Conservation (phyloP, 2,113 vertebrate genomes). For the Dipodomys merriami region DNA sequence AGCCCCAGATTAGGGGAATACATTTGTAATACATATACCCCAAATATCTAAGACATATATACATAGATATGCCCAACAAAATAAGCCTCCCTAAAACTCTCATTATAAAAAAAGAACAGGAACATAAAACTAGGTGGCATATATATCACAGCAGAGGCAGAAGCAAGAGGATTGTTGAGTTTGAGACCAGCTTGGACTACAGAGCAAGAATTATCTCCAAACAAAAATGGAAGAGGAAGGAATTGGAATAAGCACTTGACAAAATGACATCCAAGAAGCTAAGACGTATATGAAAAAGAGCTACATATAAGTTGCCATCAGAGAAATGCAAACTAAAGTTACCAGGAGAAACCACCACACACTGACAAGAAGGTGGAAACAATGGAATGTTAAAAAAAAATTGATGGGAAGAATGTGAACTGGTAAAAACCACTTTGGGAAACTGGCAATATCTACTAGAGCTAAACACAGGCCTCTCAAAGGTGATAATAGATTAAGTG, state of each 20-base stretch:
- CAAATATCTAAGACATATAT: neutral
- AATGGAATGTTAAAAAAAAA: neutral
- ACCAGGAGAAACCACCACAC: neutral
- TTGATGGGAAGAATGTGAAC: neutral
- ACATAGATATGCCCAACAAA: neutral
- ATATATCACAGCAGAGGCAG: neutral
- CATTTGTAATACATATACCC: neutral
- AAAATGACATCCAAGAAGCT: neutral
- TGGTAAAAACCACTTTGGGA: neutral
- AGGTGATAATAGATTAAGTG: neutral
- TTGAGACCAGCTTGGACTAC: neutral
- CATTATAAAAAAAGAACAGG: neutral
- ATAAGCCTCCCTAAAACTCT: neutral
- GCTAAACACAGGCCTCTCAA: neutral
- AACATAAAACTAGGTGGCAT: neutral
- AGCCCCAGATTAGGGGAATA: neutral
- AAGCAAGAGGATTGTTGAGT: neutral
- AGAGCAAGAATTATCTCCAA: neutral
- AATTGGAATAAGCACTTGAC: neutral
- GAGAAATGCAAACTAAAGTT: slow-evolving; percentile 11
- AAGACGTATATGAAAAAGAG: neutral
- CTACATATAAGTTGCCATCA: neutral
- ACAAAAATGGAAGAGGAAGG: neutral
- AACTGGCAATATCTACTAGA: neutral
- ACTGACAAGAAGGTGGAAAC: neutral